Evolutionary conservation across 2,888 invertebrate species (phyloP).

Genomic region (Trachelus iudaicus): DNA sequence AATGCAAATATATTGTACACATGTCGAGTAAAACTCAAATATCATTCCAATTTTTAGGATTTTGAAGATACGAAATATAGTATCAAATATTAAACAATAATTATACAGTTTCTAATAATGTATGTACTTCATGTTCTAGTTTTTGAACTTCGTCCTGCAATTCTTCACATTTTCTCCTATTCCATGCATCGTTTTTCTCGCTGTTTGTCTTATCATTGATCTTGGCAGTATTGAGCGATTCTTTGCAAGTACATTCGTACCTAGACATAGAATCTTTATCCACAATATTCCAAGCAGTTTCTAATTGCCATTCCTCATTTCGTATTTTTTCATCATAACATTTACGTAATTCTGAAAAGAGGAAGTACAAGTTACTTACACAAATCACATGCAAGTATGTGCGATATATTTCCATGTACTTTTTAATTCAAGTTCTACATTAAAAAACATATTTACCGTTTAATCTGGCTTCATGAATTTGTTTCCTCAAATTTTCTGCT

Average conservation of each 20-base stretch:
- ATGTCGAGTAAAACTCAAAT: neutral
- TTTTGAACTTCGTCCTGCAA: constrained; percentile 47
- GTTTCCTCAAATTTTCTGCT: constrained; percentile 41
- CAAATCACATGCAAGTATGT: neutral
- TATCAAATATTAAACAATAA: neutral
- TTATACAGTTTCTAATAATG: constrained; percentile 25
- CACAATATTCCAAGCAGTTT: constrained; percentile 8
- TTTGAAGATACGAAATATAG: neutral
- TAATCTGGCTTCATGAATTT: constrained; percentile 47
- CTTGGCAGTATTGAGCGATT: neutral
- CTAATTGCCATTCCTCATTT: constrained; percentile 14
- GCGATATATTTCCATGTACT: neutral
- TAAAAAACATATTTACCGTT: constrained; percentile 38
- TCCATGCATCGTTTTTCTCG: neutral
- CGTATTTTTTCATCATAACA: constrained; percentile 43
- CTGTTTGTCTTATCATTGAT: neutral
- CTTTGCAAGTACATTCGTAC: neutral
- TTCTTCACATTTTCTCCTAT: constrained; percentile 24
- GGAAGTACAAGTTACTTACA: neutral
- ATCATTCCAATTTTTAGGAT: neutral
- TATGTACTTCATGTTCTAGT: constrained; percentile 51
- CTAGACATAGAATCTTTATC: neutral
- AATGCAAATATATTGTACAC: neutral
- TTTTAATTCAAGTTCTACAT: neutral
- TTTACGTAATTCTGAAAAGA: constrained; percentile 46